Evolutionary conservation across 2,113 vertebrate species (phyloP), one percentile per base, ranked within the genome.

Genomic region (Hypomesus transpacificus): DNA sequence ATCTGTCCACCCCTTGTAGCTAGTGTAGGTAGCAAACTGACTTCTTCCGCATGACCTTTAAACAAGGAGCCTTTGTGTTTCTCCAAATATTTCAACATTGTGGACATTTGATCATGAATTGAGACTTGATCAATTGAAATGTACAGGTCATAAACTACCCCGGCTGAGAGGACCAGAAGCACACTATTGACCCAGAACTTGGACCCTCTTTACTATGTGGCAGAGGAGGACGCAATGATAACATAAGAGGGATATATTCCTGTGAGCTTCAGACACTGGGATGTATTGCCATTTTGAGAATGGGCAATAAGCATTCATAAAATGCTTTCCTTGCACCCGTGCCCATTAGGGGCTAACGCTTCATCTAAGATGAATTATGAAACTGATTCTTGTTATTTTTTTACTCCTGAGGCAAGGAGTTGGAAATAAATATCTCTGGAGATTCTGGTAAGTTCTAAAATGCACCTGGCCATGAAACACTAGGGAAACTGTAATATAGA

Each of bases 301-400:
- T 84, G 75, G 81, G 39, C 24, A 53, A 66, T 78, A 68, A 82
- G 76, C 71, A 83, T 85, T 71, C 79, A 84, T 86, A 81, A 85
- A 85, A 77, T 77, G 50, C 31, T 81, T 83, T 87, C 53, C 59
- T 73, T 73, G 64, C 72, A 80, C 61, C 71, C 9, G 11, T 4
- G 75, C 50, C 73, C 70, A 34, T 84, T 79, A 68, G 68, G 54
- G 51, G 67, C 22, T 79, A 78, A 79, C 84, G 34, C 78, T 83
- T 68, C 71, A 71, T 64, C 46, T 69, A 66, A 71, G 53, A 82
- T 87, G 67, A 84, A 88, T 87, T 80, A 88, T 88, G 57, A 51
- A 84, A 24, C 8, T 7, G 22, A 59, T 64, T 66, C 57, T 64
- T 61, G 17, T 8, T 22, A 7, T n/a, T n/a, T n/a, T 58, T 13